These are phyloP conservation scores for Hippoglossus hippoglossus DNA, from an alignment of 2,797 vertebrate species.

Conservation along the genomic window DNA sequence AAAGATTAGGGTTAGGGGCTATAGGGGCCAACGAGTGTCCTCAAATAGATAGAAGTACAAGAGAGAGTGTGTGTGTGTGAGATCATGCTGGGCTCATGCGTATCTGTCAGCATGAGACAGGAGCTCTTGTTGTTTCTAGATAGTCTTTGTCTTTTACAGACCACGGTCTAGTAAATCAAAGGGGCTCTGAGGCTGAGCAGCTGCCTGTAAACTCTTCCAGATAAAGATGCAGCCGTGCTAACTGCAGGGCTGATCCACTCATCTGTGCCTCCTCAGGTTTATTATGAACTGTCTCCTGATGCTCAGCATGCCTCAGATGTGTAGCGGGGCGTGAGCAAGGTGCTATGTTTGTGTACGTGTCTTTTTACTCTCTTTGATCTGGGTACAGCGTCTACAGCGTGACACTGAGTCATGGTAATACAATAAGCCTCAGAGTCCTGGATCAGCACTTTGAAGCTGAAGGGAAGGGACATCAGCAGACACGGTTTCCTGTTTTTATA, in stretches of 20 bases:
- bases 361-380: constrained; percentile 34
- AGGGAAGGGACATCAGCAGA: constrained; percentile 19
- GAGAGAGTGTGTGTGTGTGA: not conserved
- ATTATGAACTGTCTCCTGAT: not conserved
- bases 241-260: not conserved
- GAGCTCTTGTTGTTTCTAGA: constrained; percentile 37
- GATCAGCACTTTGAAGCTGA: constrained; percentile 31
- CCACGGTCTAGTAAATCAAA: constrained; percentile 34
- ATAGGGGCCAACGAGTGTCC: no score
- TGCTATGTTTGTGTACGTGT: constrained; percentile 12
- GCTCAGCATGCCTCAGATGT: constrained; percentile 32
- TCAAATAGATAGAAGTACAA: no score
- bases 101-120: constrained; percentile 26
- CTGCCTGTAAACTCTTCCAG: not conserved
- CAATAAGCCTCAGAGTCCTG: constrained; percentile 10
- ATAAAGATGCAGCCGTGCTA: constrained; percentile 15
- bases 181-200: constrained; percentile 14
- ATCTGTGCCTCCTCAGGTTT: constrained; percentile 6
- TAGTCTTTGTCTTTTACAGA: constrained; percentile 22
- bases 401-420: constrained; percentile 7
- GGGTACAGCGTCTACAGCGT: not conserved
- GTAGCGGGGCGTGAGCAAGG: not conserved
- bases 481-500: not conserved
- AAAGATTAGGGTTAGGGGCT: no score
- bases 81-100: not conserved